These are phyloP conservation scores for Cheilosia grossa DNA, from an alignment of 2,888 invertebrate genomes.

Conservation along the genomic window DNA sequence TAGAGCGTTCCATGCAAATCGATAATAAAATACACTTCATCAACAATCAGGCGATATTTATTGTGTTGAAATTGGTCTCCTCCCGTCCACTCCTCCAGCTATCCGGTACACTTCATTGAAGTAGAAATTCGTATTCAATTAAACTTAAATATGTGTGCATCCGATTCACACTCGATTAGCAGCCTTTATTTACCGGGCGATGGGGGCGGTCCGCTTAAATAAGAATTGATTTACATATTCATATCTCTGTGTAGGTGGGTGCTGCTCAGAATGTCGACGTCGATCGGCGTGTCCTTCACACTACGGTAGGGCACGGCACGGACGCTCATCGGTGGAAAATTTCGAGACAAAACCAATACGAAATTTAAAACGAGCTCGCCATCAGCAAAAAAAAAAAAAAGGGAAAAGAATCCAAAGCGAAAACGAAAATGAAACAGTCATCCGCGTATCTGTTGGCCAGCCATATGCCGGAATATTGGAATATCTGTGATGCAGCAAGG, in stretches of 20 bases:
- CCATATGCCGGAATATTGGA: slow-evolving; percentile 38
- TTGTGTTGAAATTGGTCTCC: slow-evolving; percentile 42
- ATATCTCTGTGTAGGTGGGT: slow-evolving; percentile 25
- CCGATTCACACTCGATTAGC: slow-evolving; percentile 59
- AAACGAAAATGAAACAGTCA: slow-evolving; percentile 23
- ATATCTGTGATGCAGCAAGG: slow-evolving; percentile 44
- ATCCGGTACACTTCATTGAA: slow-evolving; percentile 3
- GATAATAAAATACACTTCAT: slow-evolving; percentile 60
- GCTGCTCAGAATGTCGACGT: background rate
- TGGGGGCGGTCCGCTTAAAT: slow-evolving; percentile 20
- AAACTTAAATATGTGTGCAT: slow-evolving; percentile 52
- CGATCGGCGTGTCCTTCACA: background rate
- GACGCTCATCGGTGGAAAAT: slow-evolving; percentile 25
- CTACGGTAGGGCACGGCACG: background rate
- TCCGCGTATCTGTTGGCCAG: slow-evolving; percentile 41
- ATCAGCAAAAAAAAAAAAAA: slow-evolving; percentile 3
- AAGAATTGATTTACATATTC: slow-evolving; percentile 63
- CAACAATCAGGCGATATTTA: slow-evolving; percentile 43
- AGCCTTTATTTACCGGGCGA: slow-evolving; percentile 42
- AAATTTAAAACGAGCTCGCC: slow-evolving; percentile 31
- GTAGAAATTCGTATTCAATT: slow-evolving; percentile 58
- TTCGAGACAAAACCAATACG: slow-evolving; percentile 39
- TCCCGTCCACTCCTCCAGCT: background rate
- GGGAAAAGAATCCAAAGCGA: background rate
- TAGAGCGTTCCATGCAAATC: slow-evolving; percentile 47